Evolutionary conservation across 2,888 invertebrate species (phyloP), one percentile per base, ranked within the genome.

Genomic region (Ornithoptera alexandrae): DNA sequence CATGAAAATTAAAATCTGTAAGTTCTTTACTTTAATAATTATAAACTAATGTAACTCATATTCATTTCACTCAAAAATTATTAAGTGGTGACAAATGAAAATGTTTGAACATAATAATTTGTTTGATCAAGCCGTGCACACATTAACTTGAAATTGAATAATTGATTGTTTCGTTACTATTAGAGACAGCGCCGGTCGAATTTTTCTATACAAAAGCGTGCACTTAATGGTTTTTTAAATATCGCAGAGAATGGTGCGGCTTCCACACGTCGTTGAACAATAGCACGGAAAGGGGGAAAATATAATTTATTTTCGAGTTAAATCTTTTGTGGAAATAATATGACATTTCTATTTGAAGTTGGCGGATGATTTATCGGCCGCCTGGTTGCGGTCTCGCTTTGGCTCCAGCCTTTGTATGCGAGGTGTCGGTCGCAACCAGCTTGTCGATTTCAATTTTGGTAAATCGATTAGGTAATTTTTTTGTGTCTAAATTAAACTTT

Each of bases 271-370:
- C 87, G 82, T 78, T 84, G 89, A 91, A 92, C 91, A 92, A 92
- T 87, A 78, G 84, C 82, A 79, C 78, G 83, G 84, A 83, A 85
- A 86, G 86, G 87, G 91, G 90, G 89, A 87, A 89, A 90, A 87
- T 83, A 89, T 92, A 91, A 93, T 93, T 93, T 93, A 93, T 93
- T 92, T 93, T 91, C 90, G 84, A 92, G 93, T 93, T 93, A 93
- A 93, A 93, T 93, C 93, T 93, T 93, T 93, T 93, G 93, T 93
- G 92, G 90, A 90, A 92, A 92, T 93, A 93, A 93, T 93, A 92
- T 93, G 93, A 93, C 93, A 88, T 92, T 93, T 93, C 93, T 93
- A 93, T 93, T 93, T 91, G 90, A 92, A 92, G 93, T 90, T 89
- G 85, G 83, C 84, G 82, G 72, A 82, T 93, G 93, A 93, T 93